Evolutionary conservation across 2,888 invertebrate genomes (phyloP), one percentile per base, ranked within the genome.

Genomic region (Holacanthella duospinosa): DNA sequence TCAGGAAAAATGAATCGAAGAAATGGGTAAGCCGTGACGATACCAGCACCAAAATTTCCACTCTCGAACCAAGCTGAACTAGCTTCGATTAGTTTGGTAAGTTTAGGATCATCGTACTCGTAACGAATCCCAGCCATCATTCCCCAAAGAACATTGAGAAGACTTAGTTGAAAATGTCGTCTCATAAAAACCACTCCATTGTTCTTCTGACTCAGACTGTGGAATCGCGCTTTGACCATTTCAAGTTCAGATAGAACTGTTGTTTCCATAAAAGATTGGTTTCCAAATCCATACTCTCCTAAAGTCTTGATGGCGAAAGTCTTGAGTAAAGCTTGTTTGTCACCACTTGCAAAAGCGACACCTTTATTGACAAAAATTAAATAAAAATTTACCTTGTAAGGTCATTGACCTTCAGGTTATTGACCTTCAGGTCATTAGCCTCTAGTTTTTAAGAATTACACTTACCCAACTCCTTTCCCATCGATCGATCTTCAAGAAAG

Each of bases 1-100:
- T 82, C 78, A 0, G 87, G 87, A 2, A 83, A 81, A 9, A 88
- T 68, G 73, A 81, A 83, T 62, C 87, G 79, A 61, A 86, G 75
- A 77, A 85, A 83, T 0, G 88, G 71, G 36, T 61, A 71, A 12
- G 71, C 71, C 0, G 68, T 65, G 1, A 71, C 67, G 12, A 71
- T 59, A 1, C 71, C 71, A 16, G 68, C 69, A 19, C 69, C 69
- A 57, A 71, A 69, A 27, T 68, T 71, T 43, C 71, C 71, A 44
- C 59, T 71, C 65, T 71, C 67, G 48, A 71, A 69, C 71, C 71
- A 71, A n/a, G 61, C 62, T 6, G 68, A 67, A 53, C 69, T 71
- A 1, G 69, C 62, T 57, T 66, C 62, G 16, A 69, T 53, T 0
- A 73, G 67, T 26, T 66, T 61, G 12, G 61, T 61, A 12, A 73